These are phyloP conservation scores for Parasteatoda tepidariorum DNA, from an alignment of 1,140 invertebrate species.

Conservation along the genomic window DNA sequence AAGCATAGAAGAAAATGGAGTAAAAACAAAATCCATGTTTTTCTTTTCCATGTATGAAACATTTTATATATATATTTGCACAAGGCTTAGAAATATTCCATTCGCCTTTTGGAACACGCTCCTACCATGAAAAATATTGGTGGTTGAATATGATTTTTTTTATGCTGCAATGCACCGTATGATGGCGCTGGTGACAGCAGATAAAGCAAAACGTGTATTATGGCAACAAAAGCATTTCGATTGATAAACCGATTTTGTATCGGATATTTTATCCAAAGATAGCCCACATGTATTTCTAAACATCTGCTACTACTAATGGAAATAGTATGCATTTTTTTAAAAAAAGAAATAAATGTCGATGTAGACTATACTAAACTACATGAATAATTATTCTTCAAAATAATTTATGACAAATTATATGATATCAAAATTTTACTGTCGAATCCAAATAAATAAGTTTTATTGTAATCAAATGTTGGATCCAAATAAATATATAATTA, in stretches of 20 bases:
- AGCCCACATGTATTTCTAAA: no score
- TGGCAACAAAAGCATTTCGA: not conserved
- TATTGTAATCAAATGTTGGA: no score
- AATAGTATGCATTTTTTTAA: no score
- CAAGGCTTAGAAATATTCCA: constrained; percentile 12
- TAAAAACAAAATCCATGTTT: constrained; percentile 39
- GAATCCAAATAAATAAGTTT: no score
- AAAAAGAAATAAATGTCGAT: no score
- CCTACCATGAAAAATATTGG: constrained; percentile 18
- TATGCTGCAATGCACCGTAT: constrained; percentile 1
- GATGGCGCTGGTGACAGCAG: constrained; percentile 20
- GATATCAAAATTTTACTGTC: no score
- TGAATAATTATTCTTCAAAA: no score
- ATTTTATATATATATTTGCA: constrained; percentile 48
- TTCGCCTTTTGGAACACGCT: constrained; percentile 23
- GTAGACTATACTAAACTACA: no score
- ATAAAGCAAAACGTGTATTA: constrained; percentile 13
- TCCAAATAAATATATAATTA: no score
- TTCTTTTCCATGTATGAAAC: not conserved
- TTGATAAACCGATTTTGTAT: not conserved
- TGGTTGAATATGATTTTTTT: constrained; percentile 8
- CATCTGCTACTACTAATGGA: no score
- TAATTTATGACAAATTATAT: no score
- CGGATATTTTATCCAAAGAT: no score
- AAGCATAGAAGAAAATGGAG: not conserved